Evolutionary conservation across 1,140 invertebrate genomes (phyloP).

Genomic region (Drosophila fuyamai): DNA sequence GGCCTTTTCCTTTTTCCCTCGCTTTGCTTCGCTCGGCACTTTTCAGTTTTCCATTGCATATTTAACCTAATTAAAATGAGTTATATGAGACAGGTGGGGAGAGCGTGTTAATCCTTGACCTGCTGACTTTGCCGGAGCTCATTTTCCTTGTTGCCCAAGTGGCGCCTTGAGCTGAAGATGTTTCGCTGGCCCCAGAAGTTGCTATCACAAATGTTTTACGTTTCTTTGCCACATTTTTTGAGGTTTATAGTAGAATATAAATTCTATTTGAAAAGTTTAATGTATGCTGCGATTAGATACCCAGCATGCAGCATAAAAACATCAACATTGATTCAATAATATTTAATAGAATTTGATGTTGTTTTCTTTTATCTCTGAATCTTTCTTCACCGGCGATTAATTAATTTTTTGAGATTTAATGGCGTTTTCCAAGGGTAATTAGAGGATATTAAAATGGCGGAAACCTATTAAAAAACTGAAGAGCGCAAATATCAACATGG

Average conservation of each 20-base stretch:
- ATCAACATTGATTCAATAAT: neutral
- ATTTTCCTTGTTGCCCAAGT: constrained; percentile 33
- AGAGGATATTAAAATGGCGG: no score
- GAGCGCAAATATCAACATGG: no score
- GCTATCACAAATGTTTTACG: constrained; percentile 19
- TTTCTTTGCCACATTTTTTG: constrained; percentile 4
- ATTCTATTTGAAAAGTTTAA: neutral
- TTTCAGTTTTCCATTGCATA: constrained; percentile 71
- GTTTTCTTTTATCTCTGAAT: no score
- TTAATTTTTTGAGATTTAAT: neutral
- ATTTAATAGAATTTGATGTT: neutral
- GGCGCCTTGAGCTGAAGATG: constrained; percentile 18
- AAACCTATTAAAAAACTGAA: no score
- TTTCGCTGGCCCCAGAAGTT: constrained; percentile 4
- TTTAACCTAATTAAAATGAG: constrained; percentile 81
- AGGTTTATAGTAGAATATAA: neutral
- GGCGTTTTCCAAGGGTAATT: no score
- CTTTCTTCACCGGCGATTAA: no score
- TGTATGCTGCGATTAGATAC: neutral
- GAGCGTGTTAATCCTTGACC: constrained; percentile 59
- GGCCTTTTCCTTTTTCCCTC: constrained; percentile 2
- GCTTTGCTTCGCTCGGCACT: constrained; percentile 35
- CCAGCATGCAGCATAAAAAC: neutral
- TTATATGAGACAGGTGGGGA: constrained; percentile 59
- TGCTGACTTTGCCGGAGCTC: constrained; percentile 41